These are phyloP conservation scores for Pollimyrus isidori DNA, from an alignment of 2,113 vertebrate genomes.

Conservation along the genomic window DNA sequence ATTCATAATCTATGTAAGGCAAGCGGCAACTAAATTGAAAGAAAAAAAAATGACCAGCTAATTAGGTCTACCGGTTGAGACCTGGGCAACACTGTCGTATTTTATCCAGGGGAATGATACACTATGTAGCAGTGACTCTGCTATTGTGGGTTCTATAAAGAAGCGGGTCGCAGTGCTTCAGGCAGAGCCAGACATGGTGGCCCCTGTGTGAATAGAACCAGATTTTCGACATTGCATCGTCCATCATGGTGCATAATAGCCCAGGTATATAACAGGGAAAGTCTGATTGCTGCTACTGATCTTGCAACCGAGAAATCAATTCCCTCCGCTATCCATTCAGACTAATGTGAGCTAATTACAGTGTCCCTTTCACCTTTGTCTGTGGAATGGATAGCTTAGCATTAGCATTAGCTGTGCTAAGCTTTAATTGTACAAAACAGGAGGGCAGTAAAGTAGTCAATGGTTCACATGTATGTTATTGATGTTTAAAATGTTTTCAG, in stretches of 20 bases:
- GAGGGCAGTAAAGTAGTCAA: background rate
- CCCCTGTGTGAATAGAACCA: background rate
- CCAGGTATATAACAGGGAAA: background rate
- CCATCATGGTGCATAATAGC: background rate
- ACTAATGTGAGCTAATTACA: background rate
- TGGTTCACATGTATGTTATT: background rate
- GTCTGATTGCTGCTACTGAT: background rate
- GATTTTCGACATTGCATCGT: background rate
- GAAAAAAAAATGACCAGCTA: background rate
- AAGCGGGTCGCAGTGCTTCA: background rate
- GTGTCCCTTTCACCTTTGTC: background rate
- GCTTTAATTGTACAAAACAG: background rate
- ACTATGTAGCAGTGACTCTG: background rate
- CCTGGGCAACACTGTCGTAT: background rate
- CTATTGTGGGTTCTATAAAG: background rate
- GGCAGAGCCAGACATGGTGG: background rate
- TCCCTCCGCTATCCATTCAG: background rate
- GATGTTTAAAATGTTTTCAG: background rate
- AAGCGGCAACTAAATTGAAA: background rate
- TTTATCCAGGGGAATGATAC: background rate
- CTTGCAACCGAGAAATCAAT: background rate
- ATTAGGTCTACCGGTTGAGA: constrained; percentile 5
- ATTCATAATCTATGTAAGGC: background rate
- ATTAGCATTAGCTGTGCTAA: background rate
- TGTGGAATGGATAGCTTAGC: background rate